Base-by-base conservation (phyloP, 2,888 invertebrate species). In the Spodoptera exigua region DNA sequence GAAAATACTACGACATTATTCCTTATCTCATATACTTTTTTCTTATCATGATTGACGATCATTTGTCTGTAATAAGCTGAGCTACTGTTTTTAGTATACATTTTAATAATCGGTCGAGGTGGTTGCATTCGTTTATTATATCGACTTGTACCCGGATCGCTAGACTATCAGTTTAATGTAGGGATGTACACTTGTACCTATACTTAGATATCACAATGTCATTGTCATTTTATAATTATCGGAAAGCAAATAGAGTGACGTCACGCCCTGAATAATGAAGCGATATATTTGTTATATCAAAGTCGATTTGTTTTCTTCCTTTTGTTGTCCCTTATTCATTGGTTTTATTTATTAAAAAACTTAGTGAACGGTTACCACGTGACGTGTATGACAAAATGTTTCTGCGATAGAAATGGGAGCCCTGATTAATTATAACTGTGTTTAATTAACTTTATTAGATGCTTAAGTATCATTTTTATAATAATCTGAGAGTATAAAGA, bases 11-110 rank as follows among this genome's bases (percentile, higher is more conserved):
- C 17, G 46, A 60, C 27, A 21, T 58, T 74, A 68, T 74, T 47
- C 59, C 27, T 32, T 21, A 46, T 48, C 59, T 34, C 27, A 27
- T 27, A 27, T 27, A 27, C 41, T 62, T 57, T 44, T 17, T 44
- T 10, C 17, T 62, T 74, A 68, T 74, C 70, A 57, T 71, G 70
- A 73, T 73, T 56, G 63, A 70, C 52, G 60, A 74, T 61, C 49
- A 70, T 74, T 67, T 61, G 54, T 48, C 36, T 34, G 35, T 60
- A 58, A 62, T 59, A 55, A 58, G 17, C 54, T 37, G 34, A 39
- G 37, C 58, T 18, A 44, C 46, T n/a, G 34, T 14, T 37, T 40
- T 35, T 14, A 7, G 7, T 9, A 13, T 21, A 43, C 32, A 5
- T 9, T 12, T 37, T 48, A 44, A 21, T 16, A 18, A 14, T 10